Base-by-base conservation (phyloP, 2,888 invertebrate species). In the Falcaria lacertinaria region DNA sequence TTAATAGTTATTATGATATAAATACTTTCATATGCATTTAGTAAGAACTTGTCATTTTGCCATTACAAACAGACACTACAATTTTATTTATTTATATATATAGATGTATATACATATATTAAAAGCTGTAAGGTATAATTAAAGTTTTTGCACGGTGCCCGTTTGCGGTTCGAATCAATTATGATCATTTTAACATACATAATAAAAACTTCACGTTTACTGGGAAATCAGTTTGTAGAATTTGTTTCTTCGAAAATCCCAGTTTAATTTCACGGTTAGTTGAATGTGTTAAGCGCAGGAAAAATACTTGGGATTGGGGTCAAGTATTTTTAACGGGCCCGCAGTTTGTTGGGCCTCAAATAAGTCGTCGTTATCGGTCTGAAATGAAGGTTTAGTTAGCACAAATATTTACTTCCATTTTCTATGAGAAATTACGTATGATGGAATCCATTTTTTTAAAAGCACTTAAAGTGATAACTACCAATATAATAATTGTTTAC, bases 231-330 rank as follows among this genome's bases (percentile, higher is more conserved):
- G 25, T 36, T 63, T 60, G 58, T 60, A 60, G 52, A 69, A 69
- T 69, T 28, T 66, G 68, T 72, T 81, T 80, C 80, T 67, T 48
- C 60, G 80, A 76, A 81, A 55, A 37, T 62, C 55, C 40, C 46
- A 44, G 47, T 63, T 70, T 74, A 77, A 84, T 84, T 83, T 83
- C 78, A 84, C 71, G 81, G 73, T 74, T 73, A 74, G 80, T 80
- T 84, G 67, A 59, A 46, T 62, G 54, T 50, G 58, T 52, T 72
- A 68, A 67, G 52, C 45, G 62, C 48, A 45, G 50, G 47, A 54
- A 57, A 54, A 66, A 64, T 57, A 52, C 50, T 59, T 48, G 46
- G 52, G 48, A 48, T 50, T 52, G 57, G 57, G 63, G 57, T 59
- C 57, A 49, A 52, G 48, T 41, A 42, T 19, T 38, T 46, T 42